A percentile compares a stretch with the other conserved stretches of the same genome.
phyloP scores from a whole-genome alignment of 2,888 invertebrate genomes.

The Platypus cylindrus region DNA sequence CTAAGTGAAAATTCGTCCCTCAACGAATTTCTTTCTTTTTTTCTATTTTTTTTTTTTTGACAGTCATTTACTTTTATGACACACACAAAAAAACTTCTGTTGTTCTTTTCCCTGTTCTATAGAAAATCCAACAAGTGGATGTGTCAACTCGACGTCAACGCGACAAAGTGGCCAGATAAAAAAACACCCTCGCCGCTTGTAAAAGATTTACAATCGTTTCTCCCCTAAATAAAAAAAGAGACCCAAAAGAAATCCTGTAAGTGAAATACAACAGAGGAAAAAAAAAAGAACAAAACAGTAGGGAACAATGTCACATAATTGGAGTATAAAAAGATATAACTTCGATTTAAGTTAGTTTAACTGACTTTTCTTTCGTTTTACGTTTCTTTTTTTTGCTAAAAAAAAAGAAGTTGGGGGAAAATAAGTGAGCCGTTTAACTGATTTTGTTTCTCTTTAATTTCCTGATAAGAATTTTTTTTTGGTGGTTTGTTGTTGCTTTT shows the following conservation, averaged over 20 bases:
- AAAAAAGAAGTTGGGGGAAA: conserved; percentile 6
- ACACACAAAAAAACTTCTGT: conserved; percentile 20
- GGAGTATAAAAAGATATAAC: conserved; percentile 13
- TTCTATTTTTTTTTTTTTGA: no score
- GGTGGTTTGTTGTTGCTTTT: no score
- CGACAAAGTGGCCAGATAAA: conserved; percentile 37
- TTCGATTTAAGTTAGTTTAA: conserved; percentile 10
- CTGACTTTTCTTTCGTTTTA: conserved; percentile 1
- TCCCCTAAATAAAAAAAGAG: conserved; percentile 23
- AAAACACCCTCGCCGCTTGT: conserved; percentile 35
- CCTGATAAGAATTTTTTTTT: background rate
- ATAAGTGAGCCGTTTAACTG: conserved; percentile 4
- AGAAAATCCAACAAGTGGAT: conserved; percentile 33
- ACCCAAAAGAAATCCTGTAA: conserved; percentile 20
- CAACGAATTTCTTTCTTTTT: conserved; percentile 16
- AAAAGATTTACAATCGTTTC: conserved; percentile 30
- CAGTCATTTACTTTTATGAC: conserved; percentile 28
- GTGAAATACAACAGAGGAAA: conserved; percentile 26
- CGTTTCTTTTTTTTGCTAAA: conserved; percentile 1
- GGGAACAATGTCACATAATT: conserved; percentile 17
- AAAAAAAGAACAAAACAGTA: conserved; percentile 15
- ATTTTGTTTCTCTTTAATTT: conserved; percentile 6
- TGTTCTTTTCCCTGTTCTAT: conserved; percentile 24
- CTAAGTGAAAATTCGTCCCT: conserved; percentile 14
- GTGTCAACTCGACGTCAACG: conserved; percentile 34